Evolutionary conservation across 1,140 invertebrate species (phyloP), one percentile per base, ranked within the genome.

Genomic region (Drosophila watanabei): DNA sequence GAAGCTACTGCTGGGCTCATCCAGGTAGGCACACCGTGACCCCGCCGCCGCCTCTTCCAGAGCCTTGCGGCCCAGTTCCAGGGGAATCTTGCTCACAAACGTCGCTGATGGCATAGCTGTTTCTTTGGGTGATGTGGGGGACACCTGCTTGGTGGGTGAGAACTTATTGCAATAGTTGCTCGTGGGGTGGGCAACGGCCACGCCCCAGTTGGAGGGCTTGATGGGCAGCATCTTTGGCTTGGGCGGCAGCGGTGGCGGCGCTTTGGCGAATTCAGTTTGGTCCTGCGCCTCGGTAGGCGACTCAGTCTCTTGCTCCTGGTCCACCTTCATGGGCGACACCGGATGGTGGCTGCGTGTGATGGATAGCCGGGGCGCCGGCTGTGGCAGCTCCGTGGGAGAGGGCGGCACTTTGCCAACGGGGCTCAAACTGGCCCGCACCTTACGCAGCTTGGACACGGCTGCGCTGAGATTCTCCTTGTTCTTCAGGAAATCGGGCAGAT

Each of bases 401-500:
- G 59, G 5, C 4, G 68, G 30, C 7, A 11, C 58, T 48, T 91
- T 92, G 56, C 81, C 79, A 9, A 92, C 66, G n/a, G 85, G 89
- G 77, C 86, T 90, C 35, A 90, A 43, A 43, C 79, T 90, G 56
- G 86, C 86, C 35, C 86, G 79, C 72, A 82, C 82, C 58, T 92
- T 92, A 8, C 92, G 79, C 57, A 93, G 54, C 62, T 91, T 92
- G 9, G 83, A 92, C 7, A 85, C 90, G 16, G 82, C 78, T 24
- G 77, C 79, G 62, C 77, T 84, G 45, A 93, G 89, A 68, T 93
- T 93, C 66, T 94, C 93, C 80, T 94, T 94, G 65, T 94, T 95
- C 93, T 96, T 96, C 18, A 97, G 93, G 93, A 97, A 97, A 79
- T 97, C 97, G 4, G 97, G 96, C 52, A 97, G 93, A 93, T 97